Percentiles rank a stretch among this genome's conserved stretches.
phyloP scores from a whole-genome alignment of 2,888 invertebrate species.

The Aleiodes testaceus region DNA sequence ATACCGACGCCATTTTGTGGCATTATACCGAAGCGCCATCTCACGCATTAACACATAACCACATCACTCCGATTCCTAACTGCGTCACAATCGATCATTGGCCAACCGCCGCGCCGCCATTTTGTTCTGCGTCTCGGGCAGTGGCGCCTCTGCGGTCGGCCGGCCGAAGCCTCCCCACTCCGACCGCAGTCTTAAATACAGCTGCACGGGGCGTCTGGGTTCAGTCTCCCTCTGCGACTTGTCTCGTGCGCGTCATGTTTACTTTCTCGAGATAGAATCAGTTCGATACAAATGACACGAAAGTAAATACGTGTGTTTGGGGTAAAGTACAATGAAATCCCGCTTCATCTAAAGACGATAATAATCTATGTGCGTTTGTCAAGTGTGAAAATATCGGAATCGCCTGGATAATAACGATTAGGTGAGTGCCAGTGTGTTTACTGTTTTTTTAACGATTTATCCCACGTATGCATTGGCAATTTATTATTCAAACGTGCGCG shows the following conservation, averaged over 20 bases:
- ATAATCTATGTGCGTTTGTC: conserved; percentile 33
- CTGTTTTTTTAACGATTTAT: conserved; percentile 46
- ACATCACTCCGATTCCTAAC: too few relatives aligned
- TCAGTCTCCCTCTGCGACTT: conserved; percentile 69
- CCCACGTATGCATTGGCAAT: conserved; percentile 46
- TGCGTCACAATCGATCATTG: too few relatives aligned
- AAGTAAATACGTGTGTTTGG: too few relatives aligned
- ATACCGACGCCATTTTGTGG: too few relatives aligned
- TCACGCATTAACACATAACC: too few relatives aligned
- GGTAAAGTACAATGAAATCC: too few relatives aligned
- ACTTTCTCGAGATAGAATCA: too few relatives aligned
- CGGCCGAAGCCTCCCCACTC: neutral
- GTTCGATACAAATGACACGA: too few relatives aligned
- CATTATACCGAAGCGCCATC: too few relatives aligned
- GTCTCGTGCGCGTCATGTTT: too few relatives aligned
- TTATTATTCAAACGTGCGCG: conserved; percentile 48
- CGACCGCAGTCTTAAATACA: conserved; percentile 61
- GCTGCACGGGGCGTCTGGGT: conserved; percentile 62
- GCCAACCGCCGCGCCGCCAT: too few relatives aligned
- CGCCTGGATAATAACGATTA: conserved; percentile 47
- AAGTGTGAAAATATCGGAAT: conserved; percentile 31
- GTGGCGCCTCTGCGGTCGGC: neutral
- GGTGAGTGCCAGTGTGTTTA: conserved; percentile 49
- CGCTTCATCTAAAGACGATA: conserved; percentile 25
- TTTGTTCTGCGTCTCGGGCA: too few relatives aligned